Evolutionary conservation across 1,140 invertebrate genomes (phyloP), one percentile per base, ranked within the genome.

Genomic region (Eubasilissa regina): DNA sequence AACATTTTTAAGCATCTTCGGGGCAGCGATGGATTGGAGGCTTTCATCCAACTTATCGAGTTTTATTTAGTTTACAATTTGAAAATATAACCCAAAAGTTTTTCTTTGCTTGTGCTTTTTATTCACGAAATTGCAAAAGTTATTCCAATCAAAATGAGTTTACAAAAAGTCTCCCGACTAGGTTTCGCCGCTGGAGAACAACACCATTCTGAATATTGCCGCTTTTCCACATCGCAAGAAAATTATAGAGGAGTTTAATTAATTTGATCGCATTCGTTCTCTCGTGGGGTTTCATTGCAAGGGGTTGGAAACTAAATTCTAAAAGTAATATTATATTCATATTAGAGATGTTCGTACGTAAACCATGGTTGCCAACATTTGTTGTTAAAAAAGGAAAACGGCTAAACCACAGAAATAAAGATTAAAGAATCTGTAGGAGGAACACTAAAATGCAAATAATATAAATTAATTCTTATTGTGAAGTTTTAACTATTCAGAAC

Each of bases 81-180:
- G 60, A 70, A 78, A 78, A 78, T 35, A 58, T 58, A 78, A 56
- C 64, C 60, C 17, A 64, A 53, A 80, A 75, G 48, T 83, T 83
- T 75, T 56, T 66, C 72, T 64, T 78, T 75, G 75, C 44, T 19
- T 55, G 35, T 55, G 79, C 48, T 83, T 80, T 78, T 77, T 76
- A 78, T 83, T 80, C 77, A 48, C 17, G 51, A 83, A 83, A 83
- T 83, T 83, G 74, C 79, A 62, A 83, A 83, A 83, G 79, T 83
- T 83, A 51, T 56, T 75, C 73, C 79, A 68, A 80, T 79, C 76
- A 77, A 79, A 83, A 80, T 51, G 58, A 78, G 76, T 80, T 78
- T 55, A 62, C 77, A 73, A 77, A 80, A 80, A 81, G 62, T 47
- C 44, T 78, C 72, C 21, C 15, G 35, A 43, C 7, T 1, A 17